A percentile compares a stretch with the other conserved stretches of the same genome.
These are phyloP conservation scores for Xiphophorus maculatus DNA, from an alignment of 2,113 vertebrate genomes.

Conservation along the genomic window DNA sequence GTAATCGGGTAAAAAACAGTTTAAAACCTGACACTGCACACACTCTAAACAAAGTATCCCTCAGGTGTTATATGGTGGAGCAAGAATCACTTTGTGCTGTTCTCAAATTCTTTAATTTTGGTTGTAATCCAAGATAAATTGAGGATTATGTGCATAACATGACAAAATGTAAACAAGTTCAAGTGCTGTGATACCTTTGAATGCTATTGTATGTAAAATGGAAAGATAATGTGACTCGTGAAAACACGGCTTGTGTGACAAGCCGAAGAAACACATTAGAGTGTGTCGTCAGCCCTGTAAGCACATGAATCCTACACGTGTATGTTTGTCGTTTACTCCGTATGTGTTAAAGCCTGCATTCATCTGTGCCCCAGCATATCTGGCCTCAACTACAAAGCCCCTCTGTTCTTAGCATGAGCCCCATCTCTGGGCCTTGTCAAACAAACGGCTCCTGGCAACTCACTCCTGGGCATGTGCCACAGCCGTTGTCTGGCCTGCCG, in stretches of 20 bases:
- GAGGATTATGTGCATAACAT: no score
- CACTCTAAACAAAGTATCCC: no score
- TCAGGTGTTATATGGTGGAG: no score
- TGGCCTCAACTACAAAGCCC: conserved; percentile 78
- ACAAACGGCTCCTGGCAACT: conserved; percentile 71
- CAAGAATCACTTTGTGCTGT: no score
- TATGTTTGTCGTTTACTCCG: conserved; percentile 40
- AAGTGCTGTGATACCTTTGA: not conserved
- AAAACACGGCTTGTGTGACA: not conserved
- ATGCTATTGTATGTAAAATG: not conserved
- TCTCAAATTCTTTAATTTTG: no score
- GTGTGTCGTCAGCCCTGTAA: conserved; percentile 7
- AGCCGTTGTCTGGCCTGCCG: conserved; percentile 60
- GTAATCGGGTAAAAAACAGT: no score
- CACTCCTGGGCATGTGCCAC: conserved; percentile 70
- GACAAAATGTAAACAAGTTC: not conserved
- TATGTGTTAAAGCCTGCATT: conserved; percentile 41
- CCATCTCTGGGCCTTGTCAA: conserved; percentile 76
- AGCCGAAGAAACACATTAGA: not conserved
- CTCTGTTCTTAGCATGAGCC: conserved; percentile 76
- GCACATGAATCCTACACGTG: conserved; percentile 35
- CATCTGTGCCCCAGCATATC: conserved; percentile 59
- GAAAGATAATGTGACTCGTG: not conserved
- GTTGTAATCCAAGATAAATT: no score
- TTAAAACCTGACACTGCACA: no score